Conservation (phyloP, 2,888 invertebrate species). For the Enoplolaimus lenunculus region DNA sequence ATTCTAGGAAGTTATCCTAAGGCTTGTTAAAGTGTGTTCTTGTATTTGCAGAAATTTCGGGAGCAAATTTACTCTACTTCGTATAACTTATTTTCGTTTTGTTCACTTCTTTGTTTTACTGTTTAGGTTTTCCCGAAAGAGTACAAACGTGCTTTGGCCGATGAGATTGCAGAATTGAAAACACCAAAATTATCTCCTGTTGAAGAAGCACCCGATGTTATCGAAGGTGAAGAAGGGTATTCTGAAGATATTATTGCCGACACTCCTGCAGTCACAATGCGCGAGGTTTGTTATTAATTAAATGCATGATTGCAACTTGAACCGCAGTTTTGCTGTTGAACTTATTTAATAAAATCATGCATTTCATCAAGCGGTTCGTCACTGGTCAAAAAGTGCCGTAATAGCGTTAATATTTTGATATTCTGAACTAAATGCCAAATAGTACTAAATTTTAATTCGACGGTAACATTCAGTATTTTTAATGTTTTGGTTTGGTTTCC, state of each 20-base stretch:
- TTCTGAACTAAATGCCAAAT: too few species aligned
- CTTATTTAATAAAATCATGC: too few species aligned
- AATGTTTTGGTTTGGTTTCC: too few species aligned
- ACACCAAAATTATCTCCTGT: conserved; percentile 28
- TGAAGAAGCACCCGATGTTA: conserved; percentile 45
- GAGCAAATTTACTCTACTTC: neutral
- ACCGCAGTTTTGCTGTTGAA: too few species aligned
- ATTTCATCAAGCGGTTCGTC: too few species aligned
- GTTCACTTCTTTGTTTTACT: neutral
- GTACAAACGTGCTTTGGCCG: conserved; percentile 73
- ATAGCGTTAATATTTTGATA: too few species aligned
- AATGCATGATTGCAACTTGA: too few species aligned
- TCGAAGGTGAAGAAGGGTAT: conserved; percentile 77
- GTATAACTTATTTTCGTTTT: neutral
- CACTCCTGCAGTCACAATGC: conserved; percentile 22
- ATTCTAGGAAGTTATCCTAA: too few species aligned
- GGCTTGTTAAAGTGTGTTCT: too few species aligned
- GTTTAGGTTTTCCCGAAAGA: conserved; percentile 78
- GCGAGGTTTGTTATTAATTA: conserved; percentile 18
- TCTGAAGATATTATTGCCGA: conserved; percentile 48
- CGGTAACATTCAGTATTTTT: too few species aligned
- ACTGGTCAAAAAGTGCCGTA: too few species aligned
- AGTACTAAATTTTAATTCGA: too few species aligned
- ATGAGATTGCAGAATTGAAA: conserved; percentile 44
- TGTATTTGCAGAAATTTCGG: conserved; percentile 11